Conservation (phyloP, 2,797 vertebrate genomes). For the Acridotheres tristis region DNA sequence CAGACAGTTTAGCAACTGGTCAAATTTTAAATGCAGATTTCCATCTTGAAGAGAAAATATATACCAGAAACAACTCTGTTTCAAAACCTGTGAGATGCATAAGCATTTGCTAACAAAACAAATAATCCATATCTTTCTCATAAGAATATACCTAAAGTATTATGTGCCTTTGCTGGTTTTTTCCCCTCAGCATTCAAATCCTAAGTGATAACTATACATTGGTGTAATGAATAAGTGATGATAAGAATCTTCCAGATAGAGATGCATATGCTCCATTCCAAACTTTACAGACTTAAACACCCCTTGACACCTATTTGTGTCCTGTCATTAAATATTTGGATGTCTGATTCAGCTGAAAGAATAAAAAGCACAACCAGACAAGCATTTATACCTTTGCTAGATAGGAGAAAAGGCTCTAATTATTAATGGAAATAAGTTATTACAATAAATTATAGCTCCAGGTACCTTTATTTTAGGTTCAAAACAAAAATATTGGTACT, state of each 20-base stretch:
- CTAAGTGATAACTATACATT: neutral
- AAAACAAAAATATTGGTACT: neutral
- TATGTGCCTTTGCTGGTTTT: neutral
- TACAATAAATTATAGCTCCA: neutral
- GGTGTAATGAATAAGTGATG: neutral
- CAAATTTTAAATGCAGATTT: neutral
- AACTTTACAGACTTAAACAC: neutral
- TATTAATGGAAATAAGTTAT: neutral
- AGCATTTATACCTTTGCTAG: neutral
- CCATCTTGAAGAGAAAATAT: neutral
- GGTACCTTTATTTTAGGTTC: neutral
- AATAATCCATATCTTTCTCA: neutral
- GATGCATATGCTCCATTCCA: neutral
- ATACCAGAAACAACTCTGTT: neutral
- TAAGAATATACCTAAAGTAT: neutral
- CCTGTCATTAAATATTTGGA: neutral
- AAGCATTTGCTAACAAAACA: neutral
- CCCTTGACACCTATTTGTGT: neutral
- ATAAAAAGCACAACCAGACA: neutral
- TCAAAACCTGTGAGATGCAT: neutral
- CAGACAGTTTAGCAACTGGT: neutral
- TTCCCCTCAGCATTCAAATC: neutral
- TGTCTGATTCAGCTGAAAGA: neutral
- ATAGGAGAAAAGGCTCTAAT: neutral
- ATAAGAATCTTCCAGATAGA: neutral